phyloP scores from a whole-genome alignment of 2,113 vertebrate species.

The Ailuropoda melanoleuca region DNA sequence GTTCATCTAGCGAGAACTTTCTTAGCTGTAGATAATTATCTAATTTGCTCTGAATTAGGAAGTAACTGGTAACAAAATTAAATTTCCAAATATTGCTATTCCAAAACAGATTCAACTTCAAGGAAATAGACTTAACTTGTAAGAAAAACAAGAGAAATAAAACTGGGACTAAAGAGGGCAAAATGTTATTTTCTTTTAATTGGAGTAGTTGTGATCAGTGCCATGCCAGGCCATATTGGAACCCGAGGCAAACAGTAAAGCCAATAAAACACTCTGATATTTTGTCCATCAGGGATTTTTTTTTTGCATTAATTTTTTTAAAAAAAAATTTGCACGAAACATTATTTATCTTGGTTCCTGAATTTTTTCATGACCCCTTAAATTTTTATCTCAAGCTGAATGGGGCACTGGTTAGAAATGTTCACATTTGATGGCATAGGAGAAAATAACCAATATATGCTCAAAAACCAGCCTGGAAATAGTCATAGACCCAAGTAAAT shows the following conservation, averaged over 20 bases:
- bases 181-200: not conserved
- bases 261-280: not conserved
- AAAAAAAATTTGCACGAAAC: not conserved
- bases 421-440: not conserved
- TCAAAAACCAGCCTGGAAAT: not conserved
- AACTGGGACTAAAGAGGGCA: not conserved
- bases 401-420: not conserved
- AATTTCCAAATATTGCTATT: not conserved
- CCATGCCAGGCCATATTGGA: not conserved
- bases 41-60: not conserved
- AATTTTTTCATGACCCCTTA: not conserved
- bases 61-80: not conserved
- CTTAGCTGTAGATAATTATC: not conserved
- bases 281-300: not conserved
- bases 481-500: not conserved
- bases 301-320: not conserved
- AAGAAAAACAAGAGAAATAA: not conserved
- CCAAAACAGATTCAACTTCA: not conserved
- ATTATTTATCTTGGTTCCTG: not conserved
- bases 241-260: not conserved
- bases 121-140: not conserved
- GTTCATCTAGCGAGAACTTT: not conserved
- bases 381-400: not conserved
- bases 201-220: not conserved
- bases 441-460: not conserved